Evolutionary conservation across 2,797 vertebrate species (phyloP), one percentile per base, ranked within the genome.

Genomic region (Fistularia tabacaria): DNA sequence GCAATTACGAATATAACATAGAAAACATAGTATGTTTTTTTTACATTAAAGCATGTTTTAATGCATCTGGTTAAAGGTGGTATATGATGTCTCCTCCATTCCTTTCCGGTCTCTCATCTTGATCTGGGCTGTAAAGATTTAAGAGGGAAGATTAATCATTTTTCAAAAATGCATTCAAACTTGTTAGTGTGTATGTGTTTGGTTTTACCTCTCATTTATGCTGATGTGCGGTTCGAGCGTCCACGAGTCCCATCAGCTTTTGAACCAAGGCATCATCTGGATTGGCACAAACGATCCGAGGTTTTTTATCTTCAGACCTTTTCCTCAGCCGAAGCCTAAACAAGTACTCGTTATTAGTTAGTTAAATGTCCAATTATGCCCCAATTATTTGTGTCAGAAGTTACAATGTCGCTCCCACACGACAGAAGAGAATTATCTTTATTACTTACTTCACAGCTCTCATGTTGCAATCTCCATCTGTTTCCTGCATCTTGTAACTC

Each of bases 381-480:
- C 9, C 10, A 12, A 13, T 48, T 10, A 12, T 46, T 9, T 13
- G 7, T 14, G n/a, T 45, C n/a, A 7, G n/a, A 7, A 15, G 13
- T 48, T 14, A 47, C 6, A 25, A 9, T 47, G 13, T 47, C 14
- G 9, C 15, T 14, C n/a, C 7, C 9, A n/a, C 7, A 1, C 3
- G 10, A 3, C 0, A 3, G 8, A 14, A 6, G 6, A 47, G 7
- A 13, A 36, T 43, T 9, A 38, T 3, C 7, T 11, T 45, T 45
- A 0, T 3, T 53, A 87, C 91, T 91, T 74, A 92, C 91, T 90
- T 71, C 57, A 87, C 57, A 7, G 91, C 91, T n/a, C 48, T 66
- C 38, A 88, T 71, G 84, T 92, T 91, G 77, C 91, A 92, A 55
- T 82, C 89, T 0, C 90, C 91, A 66, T 92, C 90, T 67, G 80